Base-by-base conservation (phyloP, 2,888 invertebrate species). In the Ectobius pallidus region DNA sequence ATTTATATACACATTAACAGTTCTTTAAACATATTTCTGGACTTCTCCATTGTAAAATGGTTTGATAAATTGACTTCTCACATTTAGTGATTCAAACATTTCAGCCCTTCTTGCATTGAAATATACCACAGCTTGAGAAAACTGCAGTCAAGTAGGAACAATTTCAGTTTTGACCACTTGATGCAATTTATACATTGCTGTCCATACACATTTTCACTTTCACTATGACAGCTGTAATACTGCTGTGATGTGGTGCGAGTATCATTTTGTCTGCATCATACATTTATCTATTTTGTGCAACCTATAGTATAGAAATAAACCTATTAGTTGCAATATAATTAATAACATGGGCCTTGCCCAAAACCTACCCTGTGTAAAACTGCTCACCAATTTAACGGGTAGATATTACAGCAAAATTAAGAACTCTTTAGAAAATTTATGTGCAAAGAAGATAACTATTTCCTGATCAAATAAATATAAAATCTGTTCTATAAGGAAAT, bases 1-100 rank as follows among this genome's bases (percentile, higher is more conserved):
- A 44, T 44, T 20, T 67, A 67, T 70, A 58, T 70, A 70, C 70
- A 70, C 61, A 70, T 70, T 61, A 70, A 70, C 69, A 70, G 58
- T 14, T 49, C 9, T 58, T 34, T 34, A 34, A 58, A 70, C 61
- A 70, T 70, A 70, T 25, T 58, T 58, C 42, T 70, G 58, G 42
- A 61, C 44, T 70, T 58, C 30, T 68, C 22, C 49, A 52, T 18
- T 42, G n/a, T 42, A 70, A 58, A 39, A 42, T 27, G 27, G 25
- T 55, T 68, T 68, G 27, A 44, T 44, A 46, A 25, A 55, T 58
- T 70, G 42, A 58, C 44, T 42, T 55, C 39, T 27, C 55, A 34
- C 42, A 20, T 27, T n/a, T n/a, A n/a, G n/a, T n/a, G n/a, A n/a
- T n/a, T n/a, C 42, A 44, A 42, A n/a, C 39, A 22, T 25, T 20